A percentile compares a stretch with the other conserved stretches of the same genome.
Conservation (phyloP, 2,113 vertebrate species). For the Leucopternis melanops region DNA sequence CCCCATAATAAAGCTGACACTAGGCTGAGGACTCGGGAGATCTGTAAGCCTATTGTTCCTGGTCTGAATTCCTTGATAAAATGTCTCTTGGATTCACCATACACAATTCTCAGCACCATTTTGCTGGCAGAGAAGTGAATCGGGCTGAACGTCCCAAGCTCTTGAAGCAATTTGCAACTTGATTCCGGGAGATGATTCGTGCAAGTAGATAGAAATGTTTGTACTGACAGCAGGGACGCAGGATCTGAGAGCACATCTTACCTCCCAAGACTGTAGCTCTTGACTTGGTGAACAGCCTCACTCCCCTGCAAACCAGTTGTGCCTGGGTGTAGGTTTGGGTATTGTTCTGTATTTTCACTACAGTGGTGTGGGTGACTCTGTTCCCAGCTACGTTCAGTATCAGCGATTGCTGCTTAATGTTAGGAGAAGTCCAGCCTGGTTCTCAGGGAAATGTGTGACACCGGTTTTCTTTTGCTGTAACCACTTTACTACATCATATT, state of each 20-base stretch:
- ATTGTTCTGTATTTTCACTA: neutral
- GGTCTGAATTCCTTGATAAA: neutral
- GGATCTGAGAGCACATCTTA: neutral
- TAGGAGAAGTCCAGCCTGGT: neutral
- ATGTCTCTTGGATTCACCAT: neutral
- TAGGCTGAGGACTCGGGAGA: neutral
- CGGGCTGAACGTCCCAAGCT: neutral
- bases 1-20: no score
- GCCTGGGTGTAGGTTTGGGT: neutral
- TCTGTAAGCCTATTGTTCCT: neutral
- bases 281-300: neutral
- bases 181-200: neutral
- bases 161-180: neutral
- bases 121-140: neutral
- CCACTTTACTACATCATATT: neutral
- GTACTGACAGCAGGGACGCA: neutral
- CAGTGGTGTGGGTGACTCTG: neutral
- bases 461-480: neutral
- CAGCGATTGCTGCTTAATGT: neutral
- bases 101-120: neutral
- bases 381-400: neutral
- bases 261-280: neutral
- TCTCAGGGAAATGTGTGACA: neutral
- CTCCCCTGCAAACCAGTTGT: neutral
- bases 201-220: neutral